These are phyloP conservation scores for Pandemis heparana DNA, from an alignment of 2,888 invertebrate species.

Conservation along the genomic window DNA sequence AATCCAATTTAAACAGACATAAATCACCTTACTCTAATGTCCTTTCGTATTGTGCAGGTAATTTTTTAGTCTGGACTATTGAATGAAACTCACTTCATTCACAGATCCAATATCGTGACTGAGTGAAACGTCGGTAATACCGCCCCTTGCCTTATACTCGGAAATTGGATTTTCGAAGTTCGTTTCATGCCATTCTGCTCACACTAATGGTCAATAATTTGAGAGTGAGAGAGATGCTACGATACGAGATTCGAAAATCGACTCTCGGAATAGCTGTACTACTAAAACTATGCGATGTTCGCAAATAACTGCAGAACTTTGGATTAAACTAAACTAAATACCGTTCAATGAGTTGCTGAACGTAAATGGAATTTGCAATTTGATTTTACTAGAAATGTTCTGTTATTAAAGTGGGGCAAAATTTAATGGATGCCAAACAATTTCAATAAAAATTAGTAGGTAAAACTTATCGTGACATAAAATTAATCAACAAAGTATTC, in stretches of 20 bases:
- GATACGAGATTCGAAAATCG: too few species aligned
- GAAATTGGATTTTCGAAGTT: too few species aligned
- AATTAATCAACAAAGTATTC: too few species aligned
- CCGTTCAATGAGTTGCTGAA: background rate
- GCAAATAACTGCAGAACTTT: background rate
- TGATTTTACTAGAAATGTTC: background rate
- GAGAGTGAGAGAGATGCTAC: too few species aligned
- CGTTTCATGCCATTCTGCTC: too few species aligned
- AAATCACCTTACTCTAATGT: too few species aligned
- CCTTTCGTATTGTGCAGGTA: background rate
- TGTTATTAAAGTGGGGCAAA: background rate
- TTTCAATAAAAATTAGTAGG: background rate
- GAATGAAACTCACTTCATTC: background rate
- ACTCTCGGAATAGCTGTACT: background rate
- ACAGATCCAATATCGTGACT: background rate
- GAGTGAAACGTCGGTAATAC: background rate
- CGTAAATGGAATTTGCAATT: background rate
- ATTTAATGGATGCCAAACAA: background rate
- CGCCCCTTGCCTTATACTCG: background rate
- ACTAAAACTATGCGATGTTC: background rate
- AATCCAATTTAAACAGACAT: background rate
- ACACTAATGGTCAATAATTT: too few species aligned
- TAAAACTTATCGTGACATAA: too few species aligned
- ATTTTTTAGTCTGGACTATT: background rate
- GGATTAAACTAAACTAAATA: conserved; percentile 3